A percentile compares a stretch with the other conserved stretches of the same genome.
Conservation (phyloP, 2,113 vertebrate species). For the Petroica traversi region DNA sequence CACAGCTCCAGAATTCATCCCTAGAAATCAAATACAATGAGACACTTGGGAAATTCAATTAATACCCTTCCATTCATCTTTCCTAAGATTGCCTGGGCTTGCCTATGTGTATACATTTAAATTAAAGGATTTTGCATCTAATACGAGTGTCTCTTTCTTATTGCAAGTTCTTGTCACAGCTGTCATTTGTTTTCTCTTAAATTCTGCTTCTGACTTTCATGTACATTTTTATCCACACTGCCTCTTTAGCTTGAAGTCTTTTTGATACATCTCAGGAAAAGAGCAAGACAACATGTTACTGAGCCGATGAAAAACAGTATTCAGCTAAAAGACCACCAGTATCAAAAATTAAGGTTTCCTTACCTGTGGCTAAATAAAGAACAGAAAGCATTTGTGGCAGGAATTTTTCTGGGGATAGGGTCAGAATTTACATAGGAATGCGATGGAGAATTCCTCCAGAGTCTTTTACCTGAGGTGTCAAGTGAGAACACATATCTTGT, state of each 20-base stretch:
- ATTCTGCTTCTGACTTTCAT: neutral
- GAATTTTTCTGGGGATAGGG: fast-evolving
- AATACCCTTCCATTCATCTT: neutral
- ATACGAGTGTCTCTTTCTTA: neutral
- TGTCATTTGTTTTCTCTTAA: neutral
- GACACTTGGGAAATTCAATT: neutral
- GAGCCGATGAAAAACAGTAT: neutral
- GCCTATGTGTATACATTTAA: neutral
- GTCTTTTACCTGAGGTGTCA: neutral
- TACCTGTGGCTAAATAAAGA: neutral
- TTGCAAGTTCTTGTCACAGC: neutral
- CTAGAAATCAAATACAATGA: neutral
- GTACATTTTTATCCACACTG: neutral
- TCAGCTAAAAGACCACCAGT: neutral
- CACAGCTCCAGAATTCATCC: neutral
- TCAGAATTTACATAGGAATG: neutral
- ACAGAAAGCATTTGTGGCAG: neutral
- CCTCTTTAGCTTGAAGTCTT: neutral
- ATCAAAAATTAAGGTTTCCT: neutral
- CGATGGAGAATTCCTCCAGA: neutral
- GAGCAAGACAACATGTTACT: neutral
- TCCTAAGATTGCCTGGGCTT: neutral
- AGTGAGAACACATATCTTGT: neutral
- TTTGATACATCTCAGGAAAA: neutral
- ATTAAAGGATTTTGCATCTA: neutral